Percentiles rank a stretch among this genome's conserved stretches.
phyloP scores from a whole-genome alignment of 2,797 vertebrate genomes.

The Tinamus major region DNA sequence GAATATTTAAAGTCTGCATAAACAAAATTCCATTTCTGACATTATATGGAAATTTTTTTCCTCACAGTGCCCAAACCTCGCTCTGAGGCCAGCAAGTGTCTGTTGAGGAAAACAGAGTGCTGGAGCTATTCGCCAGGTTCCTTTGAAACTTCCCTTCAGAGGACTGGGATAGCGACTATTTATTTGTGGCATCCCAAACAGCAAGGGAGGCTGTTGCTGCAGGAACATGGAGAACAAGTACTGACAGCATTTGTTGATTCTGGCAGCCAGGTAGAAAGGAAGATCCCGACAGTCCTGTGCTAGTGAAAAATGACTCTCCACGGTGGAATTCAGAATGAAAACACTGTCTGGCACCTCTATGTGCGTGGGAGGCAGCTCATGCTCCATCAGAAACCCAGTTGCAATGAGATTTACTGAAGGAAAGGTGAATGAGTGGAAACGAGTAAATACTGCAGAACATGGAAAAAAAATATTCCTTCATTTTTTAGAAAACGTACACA shows the following conservation, averaged over 20 bases:
- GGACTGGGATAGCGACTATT: not conserved
- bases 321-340: constrained; percentile 56
- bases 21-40: not conserved
- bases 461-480: not conserved
- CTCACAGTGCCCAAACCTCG: not conserved
- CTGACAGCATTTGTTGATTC: constrained; percentile 40
- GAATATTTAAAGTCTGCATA: not conserved
- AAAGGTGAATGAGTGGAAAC: constrained; percentile 15
- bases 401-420: constrained; percentile 17
- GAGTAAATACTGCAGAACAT: not conserved
- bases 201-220: not conserved
- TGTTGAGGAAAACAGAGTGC: not conserved
- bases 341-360: constrained; percentile 39
- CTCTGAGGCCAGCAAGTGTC: not conserved
- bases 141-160: not conserved
- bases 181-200: rapidly evolving
- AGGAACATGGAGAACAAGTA: not conserved
- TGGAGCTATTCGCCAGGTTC: not conserved
- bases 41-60: not conserved
- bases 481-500: not conserved
- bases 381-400: constrained; percentile 39
- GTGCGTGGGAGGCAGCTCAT: constrained; percentile 34
- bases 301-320: constrained; percentile 58
- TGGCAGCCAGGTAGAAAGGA: constrained; percentile 55
- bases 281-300: constrained; percentile 21